Evolutionary conservation across 2,113 vertebrate genomes (phyloP).

Genomic region (Anhinga anhinga): DNA sequence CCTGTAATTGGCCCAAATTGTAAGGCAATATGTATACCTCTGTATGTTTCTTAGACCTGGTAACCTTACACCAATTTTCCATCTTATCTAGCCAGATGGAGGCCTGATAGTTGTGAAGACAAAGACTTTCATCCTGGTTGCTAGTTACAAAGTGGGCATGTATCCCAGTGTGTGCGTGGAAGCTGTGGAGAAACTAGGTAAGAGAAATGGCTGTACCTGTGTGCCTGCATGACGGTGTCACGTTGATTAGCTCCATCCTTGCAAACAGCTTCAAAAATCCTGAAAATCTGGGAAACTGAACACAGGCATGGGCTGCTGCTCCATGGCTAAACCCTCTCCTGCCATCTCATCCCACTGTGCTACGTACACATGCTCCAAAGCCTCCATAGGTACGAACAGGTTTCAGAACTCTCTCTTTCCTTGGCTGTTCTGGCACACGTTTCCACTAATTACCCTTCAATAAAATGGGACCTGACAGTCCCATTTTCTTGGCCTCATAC

Average conservation of each 20-base stretch:
- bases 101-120: slow-evolving; percentile 78
- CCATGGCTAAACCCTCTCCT: background rate
- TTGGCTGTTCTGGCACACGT: background rate
- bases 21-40: background rate
- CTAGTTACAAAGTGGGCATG: slow-evolving; percentile 75
- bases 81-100: slow-evolving; percentile 55
- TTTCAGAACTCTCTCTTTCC: background rate
- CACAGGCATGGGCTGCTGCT: background rate
- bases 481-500: background rate
- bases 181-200: slow-evolving; percentile 81
- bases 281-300: background rate
- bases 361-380: background rate
- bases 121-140: slow-evolving; percentile 65
- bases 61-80: background rate
- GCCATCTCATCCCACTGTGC: background rate
- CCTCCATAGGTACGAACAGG: background rate
- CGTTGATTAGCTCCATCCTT: background rate
- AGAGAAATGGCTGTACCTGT: background rate
- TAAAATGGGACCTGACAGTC: background rate
- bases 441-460: background rate
- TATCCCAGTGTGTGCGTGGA: slow-evolving; percentile 81
- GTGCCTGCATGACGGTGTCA: background rate
- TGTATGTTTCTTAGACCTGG: background rate
- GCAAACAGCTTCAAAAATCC: background rate
- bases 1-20: background rate